phyloP scores from a whole-genome alignment of 92 coral and sea anemone genomes.

The Phenganax stokvisi region DNA sequence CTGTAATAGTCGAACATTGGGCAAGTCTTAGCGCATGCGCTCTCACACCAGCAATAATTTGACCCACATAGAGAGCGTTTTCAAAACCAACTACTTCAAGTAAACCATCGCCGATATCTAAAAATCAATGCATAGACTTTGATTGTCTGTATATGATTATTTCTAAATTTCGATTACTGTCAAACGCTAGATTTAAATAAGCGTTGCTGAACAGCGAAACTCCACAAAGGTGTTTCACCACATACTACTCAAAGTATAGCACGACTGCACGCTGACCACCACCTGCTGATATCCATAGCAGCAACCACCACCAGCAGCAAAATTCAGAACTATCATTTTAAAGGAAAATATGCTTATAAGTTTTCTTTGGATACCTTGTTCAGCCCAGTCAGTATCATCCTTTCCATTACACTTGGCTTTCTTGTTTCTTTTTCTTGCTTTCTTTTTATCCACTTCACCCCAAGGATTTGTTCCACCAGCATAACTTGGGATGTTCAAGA shows the following conservation, averaged over 20 bases:
- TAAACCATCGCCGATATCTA: conserved; percentile 95
- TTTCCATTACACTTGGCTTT: conserved; percentile 61
- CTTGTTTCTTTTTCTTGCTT: conserved; percentile 69
- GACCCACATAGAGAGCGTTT: conserved; percentile 78
- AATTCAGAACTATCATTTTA: too few relatives aligned
- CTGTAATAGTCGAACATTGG: conserved; percentile 80
- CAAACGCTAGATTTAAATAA: too few relatives aligned
- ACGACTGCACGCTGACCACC: too few relatives aligned
- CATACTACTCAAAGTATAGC: too few relatives aligned
- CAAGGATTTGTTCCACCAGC: conserved; percentile 97
- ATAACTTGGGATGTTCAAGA: conserved; percentile 91
- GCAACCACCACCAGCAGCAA: too few relatives aligned
- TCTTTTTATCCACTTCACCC: conserved; percentile 99
- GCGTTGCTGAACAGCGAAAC: too few relatives aligned
- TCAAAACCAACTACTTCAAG: conserved; percentile 93
- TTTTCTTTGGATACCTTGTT: conserved; percentile 58
- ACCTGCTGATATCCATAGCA: too few relatives aligned
- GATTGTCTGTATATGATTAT: background rate
- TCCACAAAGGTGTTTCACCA: too few relatives aligned
- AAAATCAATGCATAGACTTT: background rate
- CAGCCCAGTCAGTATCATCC: conserved; percentile 87
- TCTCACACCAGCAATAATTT: conserved; percentile 87
- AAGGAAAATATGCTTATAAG: too few relatives aligned
- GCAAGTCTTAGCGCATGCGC: conserved; percentile 91
- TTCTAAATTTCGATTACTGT: too few relatives aligned